These are phyloP conservation scores for Zygothrica quintamaculata DNA, from an alignment of 2,888 invertebrate species.

Conservation along the genomic window DNA sequence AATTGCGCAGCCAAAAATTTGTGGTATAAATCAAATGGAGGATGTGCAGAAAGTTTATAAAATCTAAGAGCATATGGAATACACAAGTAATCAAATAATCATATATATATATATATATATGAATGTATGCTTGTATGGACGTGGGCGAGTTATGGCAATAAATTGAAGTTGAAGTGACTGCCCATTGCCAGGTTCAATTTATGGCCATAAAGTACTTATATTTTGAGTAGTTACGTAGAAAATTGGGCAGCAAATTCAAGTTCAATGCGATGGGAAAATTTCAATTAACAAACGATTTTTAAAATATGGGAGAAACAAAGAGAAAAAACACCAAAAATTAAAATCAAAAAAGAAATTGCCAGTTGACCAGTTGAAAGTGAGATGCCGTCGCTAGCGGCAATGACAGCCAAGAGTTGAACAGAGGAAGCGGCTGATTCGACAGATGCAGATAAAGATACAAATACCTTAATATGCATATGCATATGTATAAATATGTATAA, in stretches of 20 bases:
- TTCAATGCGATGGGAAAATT: conserved; percentile 73
- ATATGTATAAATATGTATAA: not conserved
- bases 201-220: conserved; percentile 26
- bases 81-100: conserved; percentile 16
- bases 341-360: conserved; percentile 54
- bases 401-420: conserved; percentile 25
- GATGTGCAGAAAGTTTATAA: conserved; percentile 42
- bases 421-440: conserved; percentile 54
- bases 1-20: conserved; percentile 56
- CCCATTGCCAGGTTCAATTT: conserved; percentile 45
- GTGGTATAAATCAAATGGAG: conserved; percentile 40
- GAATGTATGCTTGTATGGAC: conserved; percentile 18
- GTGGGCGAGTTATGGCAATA: conserved; percentile 35
- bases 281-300: conserved; percentile 57
- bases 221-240: conserved; percentile 22
- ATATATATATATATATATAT: no score
- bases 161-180: conserved; percentile 54
- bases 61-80: conserved; percentile 25
- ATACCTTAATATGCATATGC: not conserved
- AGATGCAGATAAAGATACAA: conserved; percentile 37
- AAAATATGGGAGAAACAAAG: conserved; percentile 1
- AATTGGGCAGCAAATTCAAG: conserved; percentile 56
- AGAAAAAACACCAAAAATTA: not conserved
- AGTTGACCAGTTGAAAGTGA: conserved; percentile 68
- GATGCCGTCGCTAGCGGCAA: conserved; percentile 39